These are phyloP conservation scores for Heptranchias perlo DNA, from an alignment of 2,113 vertebrate species.

Conservation along the genomic window DNA sequence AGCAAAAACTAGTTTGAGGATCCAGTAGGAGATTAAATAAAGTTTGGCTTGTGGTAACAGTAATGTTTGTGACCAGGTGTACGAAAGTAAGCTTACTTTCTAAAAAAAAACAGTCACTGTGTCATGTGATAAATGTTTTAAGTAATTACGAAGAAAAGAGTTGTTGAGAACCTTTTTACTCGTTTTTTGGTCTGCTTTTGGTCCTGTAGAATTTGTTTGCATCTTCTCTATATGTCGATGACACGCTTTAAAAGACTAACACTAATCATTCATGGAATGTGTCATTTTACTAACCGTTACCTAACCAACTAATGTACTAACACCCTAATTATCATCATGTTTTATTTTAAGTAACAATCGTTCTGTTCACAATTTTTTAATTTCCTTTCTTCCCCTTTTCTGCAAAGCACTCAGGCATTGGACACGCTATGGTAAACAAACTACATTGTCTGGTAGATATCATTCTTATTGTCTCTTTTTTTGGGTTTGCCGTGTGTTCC, in stretches of 20 bases:
- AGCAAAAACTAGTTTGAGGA: neutral
- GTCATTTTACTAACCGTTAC: conserved; percentile 90
- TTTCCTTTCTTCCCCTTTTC: conserved; percentile 99
- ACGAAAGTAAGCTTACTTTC: neutral
- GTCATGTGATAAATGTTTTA: neutral
- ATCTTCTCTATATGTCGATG: conserved; percentile 45
- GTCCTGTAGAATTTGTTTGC: conserved; percentile 36
- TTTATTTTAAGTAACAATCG: conserved; percentile 98
- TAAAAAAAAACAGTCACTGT: neutral
- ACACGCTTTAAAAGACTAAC: conserved; percentile 71
- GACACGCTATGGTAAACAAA: conserved; percentile 99
- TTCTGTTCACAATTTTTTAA: conserved; percentile 99
- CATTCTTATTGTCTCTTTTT: conserved; percentile 99
- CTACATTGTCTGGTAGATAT: conserved; percentile 99
- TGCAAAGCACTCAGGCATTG: conserved; percentile 99
- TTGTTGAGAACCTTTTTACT: conserved; percentile 47
- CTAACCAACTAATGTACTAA: conserved; percentile 82
- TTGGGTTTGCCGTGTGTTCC: conserved; percentile 99
- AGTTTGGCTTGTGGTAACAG: neutral
- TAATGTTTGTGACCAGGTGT: neutral
- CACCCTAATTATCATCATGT: conserved; percentile 65
- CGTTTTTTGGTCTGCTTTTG: conserved; percentile 36
- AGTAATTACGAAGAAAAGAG: conserved; percentile 53
- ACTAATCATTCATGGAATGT: conserved; percentile 93
- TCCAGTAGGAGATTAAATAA: neutral